These are phyloP conservation scores for Ispidina lecontei DNA, from an alignment of 2,797 vertebrate species.

Conservation along the genomic window DNA sequence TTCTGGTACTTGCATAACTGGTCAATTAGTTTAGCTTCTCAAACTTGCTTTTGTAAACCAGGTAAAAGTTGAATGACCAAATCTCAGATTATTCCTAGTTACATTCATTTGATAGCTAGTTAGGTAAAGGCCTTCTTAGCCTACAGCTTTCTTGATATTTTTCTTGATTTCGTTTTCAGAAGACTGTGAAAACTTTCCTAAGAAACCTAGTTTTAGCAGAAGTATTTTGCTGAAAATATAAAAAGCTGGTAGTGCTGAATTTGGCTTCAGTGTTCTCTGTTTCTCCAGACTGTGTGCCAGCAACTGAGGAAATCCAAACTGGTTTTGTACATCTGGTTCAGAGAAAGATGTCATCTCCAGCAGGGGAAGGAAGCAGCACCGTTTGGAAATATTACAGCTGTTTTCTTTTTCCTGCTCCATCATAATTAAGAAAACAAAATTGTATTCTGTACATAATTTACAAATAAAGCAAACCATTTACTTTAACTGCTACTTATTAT, in stretches of 20 bases:
- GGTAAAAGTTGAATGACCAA: conserved; percentile 71
- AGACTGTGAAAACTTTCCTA: conserved; percentile 70
- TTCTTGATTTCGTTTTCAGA: conserved; percentile 63
- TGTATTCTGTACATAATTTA: conserved; percentile 84
- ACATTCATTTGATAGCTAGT: conserved; percentile 69
- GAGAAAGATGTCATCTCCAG: conserved; percentile 70
- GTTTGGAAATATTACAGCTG: conserved; percentile 52
- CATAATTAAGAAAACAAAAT: conserved; percentile 54
- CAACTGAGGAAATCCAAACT: conserved; percentile 80
- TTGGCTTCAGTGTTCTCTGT: conserved; percentile 70
- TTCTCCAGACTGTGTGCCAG: conserved; percentile 73
- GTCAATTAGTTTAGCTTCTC: conserved; percentile 71
- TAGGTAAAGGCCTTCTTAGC: conserved; percentile 70
- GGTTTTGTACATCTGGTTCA: conserved; percentile 69
- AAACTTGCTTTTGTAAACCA: conserved; percentile 71
- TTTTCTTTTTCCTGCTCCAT: conserved; percentile 63
- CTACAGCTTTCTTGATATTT: conserved; percentile 64
- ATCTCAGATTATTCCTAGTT: conserved; percentile 71
- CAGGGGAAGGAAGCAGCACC: conserved; percentile 50
- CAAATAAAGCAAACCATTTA: conserved; percentile 81
- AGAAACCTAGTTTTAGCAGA: conserved; percentile 72
- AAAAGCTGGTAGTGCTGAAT: conserved; percentile 67
- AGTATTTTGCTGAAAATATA: conserved; percentile 68
- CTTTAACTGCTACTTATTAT: conserved; percentile 84
- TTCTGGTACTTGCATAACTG: conserved; percentile 76